A percentile compares a stretch with the other conserved stretches of the same genome.
These are phyloP conservation scores for Macrosoma leucophasiata DNA, from an alignment of 2,888 invertebrate genomes.

Conservation along the genomic window DNA sequence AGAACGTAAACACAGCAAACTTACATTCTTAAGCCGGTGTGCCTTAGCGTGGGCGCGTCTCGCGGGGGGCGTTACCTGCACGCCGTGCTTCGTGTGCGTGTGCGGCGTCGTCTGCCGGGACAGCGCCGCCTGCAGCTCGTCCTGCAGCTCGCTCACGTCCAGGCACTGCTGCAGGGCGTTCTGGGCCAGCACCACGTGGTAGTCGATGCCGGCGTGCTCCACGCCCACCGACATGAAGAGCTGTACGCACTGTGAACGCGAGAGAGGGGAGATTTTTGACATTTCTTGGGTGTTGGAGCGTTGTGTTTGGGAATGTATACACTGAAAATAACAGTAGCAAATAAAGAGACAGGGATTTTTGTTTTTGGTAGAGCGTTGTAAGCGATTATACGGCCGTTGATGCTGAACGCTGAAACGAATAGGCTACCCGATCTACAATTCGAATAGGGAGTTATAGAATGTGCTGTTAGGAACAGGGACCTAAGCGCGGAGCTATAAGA, in stretches of 20 bases:
- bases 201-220: slow-evolving; percentile 96
- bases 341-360: no score
- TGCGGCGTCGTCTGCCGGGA: slow-evolving; percentile 95
- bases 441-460: no score
- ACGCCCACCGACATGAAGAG: slow-evolving; percentile 97
- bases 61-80: slow-evolving; percentile 79
- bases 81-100: slow-evolving; percentile 86
- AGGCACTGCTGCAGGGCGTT: slow-evolving; percentile 95
- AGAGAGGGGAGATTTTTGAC: background rate
- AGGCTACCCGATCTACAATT: no score
- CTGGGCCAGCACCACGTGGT: slow-evolving; percentile 97
- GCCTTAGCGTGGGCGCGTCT: slow-evolving; percentile 24
- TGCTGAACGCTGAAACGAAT: no score
- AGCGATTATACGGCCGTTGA: no score
- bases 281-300: no score
- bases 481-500: no score
- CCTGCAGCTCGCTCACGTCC: slow-evolving; percentile 91
- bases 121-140: slow-evolving; percentile 93
- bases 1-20: slow-evolving; percentile 30
- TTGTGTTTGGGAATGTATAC: no score
- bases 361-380: no score
- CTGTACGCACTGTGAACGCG: slow-evolving; percentile 85
- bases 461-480: no score
- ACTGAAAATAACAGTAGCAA: no score
- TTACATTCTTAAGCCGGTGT: slow-evolving; percentile 68